These are phyloP conservation scores for Scaptomyza polygonia DNA, from an alignment of 2,888 invertebrate genomes.

Conservation along the genomic window DNA sequence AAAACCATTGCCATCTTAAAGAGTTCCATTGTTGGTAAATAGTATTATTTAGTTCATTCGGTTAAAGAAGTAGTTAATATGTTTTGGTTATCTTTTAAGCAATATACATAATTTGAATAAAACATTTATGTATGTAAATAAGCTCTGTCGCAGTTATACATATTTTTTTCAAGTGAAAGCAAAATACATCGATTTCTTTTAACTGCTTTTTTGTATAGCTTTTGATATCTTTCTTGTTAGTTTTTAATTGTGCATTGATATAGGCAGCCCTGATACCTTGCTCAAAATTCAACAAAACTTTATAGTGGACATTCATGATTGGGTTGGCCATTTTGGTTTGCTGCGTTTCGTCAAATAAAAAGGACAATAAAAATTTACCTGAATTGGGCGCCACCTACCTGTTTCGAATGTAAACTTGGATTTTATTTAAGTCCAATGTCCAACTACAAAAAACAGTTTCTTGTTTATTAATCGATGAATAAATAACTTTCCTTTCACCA, in stretches of 20 bases:
- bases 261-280: too few relatives aligned
- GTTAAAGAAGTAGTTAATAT: constrained; percentile 37
- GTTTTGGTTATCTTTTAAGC: constrained; percentile 55
- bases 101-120: constrained; percentile 25
- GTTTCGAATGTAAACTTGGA: neutral
- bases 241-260: too few relatives aligned
- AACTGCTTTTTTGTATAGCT: too few relatives aligned
- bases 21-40: constrained; percentile 69
- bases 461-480: too few relatives aligned
- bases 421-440: too few relatives aligned
- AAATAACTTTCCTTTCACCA: too few relatives aligned
- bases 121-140: constrained; percentile 18
- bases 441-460: too few relatives aligned
- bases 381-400: neutral
- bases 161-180: constrained; percentile 26
- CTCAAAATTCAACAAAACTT: too few relatives aligned
- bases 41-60: constrained; percentile 53
- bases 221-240: too few relatives aligned
- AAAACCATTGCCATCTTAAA: constrained; percentile 66
- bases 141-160: constrained; percentile 31
- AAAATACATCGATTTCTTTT: constrained; percentile 19
- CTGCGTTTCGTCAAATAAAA: neutral
- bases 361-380: neutral
- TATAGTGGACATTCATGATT: too few relatives aligned
- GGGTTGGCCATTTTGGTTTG: too few relatives aligned